Evolutionary conservation across 2,888 invertebrate genomes (phyloP).

Genomic region (Ctenicera cuprea): DNA sequence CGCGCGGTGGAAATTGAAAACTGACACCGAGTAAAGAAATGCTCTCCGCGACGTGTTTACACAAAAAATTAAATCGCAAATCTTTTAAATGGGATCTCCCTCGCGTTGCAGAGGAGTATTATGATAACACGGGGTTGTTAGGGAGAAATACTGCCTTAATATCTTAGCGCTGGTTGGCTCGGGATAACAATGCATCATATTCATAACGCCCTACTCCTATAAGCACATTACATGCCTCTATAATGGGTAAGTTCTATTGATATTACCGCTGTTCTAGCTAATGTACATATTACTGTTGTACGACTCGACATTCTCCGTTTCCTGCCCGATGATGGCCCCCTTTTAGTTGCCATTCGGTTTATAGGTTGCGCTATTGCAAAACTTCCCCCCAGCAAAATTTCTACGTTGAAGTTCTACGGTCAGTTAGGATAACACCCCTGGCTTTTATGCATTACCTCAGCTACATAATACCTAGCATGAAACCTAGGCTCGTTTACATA

Average conservation of each 20-base stretch:
- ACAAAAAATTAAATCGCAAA: constrained; percentile 69
- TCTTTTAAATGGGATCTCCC: constrained; percentile 67
- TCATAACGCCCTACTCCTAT: constrained; percentile 62
- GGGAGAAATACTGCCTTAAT: constrained; percentile 66
- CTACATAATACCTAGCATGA: constrained; percentile 14
- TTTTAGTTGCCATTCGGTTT: constrained; percentile 35
- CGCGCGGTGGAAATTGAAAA: constrained; percentile 62
- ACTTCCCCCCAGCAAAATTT: constrained; percentile 33
- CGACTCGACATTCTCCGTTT: constrained; percentile 40
- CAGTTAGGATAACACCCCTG: constrained; percentile 9
- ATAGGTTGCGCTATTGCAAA: constrained; percentile 34
- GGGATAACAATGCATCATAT: constrained; percentile 67
- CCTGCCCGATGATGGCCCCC: constrained; percentile 31
- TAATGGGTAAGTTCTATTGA: constrained; percentile 65
- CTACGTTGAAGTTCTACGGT: constrained; percentile 22
- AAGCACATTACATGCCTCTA: constrained; percentile 65
- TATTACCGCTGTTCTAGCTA: constrained; percentile 60
- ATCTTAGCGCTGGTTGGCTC: constrained; percentile 63
- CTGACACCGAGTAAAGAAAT: constrained; percentile 60
- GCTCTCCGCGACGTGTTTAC: constrained; percentile 61
- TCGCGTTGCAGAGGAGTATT: constrained; percentile 63
- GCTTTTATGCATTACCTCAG: constrained; percentile 14
- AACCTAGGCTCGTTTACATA: constrained; percentile 18
- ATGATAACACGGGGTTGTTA: constrained; percentile 66
- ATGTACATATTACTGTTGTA: constrained; percentile 57